Evolutionary conservation across 92 coral and sea anemone genomes (phyloP), one percentile per base, ranked within the genome.

Genomic region (Pocillopora meandrina): DNA sequence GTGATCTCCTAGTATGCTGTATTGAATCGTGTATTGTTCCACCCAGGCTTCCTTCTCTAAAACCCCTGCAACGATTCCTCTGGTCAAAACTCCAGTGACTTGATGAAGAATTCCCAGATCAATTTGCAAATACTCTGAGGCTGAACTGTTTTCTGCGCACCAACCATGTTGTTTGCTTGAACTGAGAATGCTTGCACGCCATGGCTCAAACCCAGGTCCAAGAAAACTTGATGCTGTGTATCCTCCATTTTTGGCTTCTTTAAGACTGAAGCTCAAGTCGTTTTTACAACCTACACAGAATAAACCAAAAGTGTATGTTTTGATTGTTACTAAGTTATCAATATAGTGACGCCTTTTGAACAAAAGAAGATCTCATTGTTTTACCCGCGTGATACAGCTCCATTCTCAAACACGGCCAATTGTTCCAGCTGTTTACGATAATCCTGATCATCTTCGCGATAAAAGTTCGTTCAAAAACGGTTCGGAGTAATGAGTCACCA

Each of bases 121-220:
- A 12, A 79, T 55, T 56, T 89, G 86, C 58, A 89, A 15, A 77
- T 85, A 80, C 80, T 85, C 52, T 42, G 52, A 86, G 33, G 62
- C 76, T n/a, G 57, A 47, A 62, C 47, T 81, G 69, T 89, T 71
- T 21, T 56, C 79, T 31, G 95, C 82, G 69, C 95, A 92, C 95
- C 95, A 92, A 1, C 90, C 93, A 61, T 88, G 75, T 35, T 85
- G 83, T 58, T 52, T 56, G 75, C 82, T 84, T 64, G 86, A 61
- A 20, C 70, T 80, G 57, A 89, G 72, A 20, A 92, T 90, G 61
- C 95, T 89, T 9, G 89, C 95, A 12, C 82, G 87, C 93, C 93
- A 92, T 12, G 95, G 95, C 61, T 90, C 88, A 78, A 83, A 92
- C 13, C 81, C 86, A 16, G 82, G 85, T 11, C 91, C 91, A 7